Evolutionary conservation across 2,888 invertebrate genomes (phyloP), one percentile per base, ranked within the genome.

Genomic region (Brassicogethes aeneus): DNA sequence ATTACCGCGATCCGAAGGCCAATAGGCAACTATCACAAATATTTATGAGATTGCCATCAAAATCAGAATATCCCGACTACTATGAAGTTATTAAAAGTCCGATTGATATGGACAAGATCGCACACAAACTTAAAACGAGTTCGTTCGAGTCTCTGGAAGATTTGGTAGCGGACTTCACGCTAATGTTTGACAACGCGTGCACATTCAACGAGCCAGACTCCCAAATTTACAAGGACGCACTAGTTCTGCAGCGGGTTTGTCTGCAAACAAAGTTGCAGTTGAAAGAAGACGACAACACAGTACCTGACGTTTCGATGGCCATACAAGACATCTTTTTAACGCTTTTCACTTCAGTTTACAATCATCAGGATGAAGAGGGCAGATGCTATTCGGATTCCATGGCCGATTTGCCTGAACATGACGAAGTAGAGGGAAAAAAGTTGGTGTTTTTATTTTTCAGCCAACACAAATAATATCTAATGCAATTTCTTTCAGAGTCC

Each of bases 121-220:
- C 88, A 0, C 85, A 86, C 41, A 90, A 90, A 58, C 69, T 91
- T 17, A 89, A 88, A 65, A 80, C 79, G 46, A 77, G 74, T 43
- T 69, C 69, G 0, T 96, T 95, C 62, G 82, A 82, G 36, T 80
- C 77, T 14, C 74, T 95, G 15, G 93, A 93, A 51, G 93, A 94
- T 48, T 68, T 96, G 38, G 85, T 89, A 0, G 78, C 84, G 0
- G 96, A 96, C 69, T 85, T 96, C 54, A 78, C 88, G 53, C 70
- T 92, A 36, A 94, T 96, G 92, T 87, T 94, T 55, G 92, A 92
- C 57, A 96, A 96, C 64, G 95, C 96, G 1, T 95, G 93, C 72
- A 93, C 91, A 62, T 96, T 92, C 62, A 96, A 96, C 64, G 96
- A 96, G 61, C 95, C 96, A 0, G 95, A 95, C 61, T 95, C 95